These are phyloP conservation scores for Cromileptes altivelis DNA, from an alignment of 2,113 vertebrate genomes.

Conservation along the genomic window DNA sequence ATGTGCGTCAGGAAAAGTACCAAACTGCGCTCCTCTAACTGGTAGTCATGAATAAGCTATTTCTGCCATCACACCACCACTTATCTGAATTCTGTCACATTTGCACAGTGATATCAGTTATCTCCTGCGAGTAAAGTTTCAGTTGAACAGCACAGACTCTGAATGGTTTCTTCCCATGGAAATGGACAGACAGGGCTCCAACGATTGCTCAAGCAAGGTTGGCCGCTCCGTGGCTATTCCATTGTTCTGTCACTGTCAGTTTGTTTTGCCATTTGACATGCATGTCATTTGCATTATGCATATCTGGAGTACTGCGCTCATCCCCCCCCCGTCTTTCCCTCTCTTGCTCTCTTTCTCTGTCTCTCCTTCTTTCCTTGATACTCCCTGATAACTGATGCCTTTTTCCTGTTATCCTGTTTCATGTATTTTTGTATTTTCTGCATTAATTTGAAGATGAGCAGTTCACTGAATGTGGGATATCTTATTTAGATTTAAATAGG, in stretches of 20 bases:
- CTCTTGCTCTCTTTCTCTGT: background rate
- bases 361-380: conserved; percentile 22
- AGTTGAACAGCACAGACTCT: conserved; percentile 49
- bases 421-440: conserved; percentile 45
- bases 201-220: conserved; percentile 50
- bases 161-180: conserved; percentile 56
- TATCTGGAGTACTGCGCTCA: conserved; percentile 67
- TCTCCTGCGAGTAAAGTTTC: conserved; percentile 59
- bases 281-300: conserved; percentile 86
- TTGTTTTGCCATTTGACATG: conserved; percentile 83
- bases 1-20: conserved; percentile 24
- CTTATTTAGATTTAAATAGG: conserved; percentile 17
- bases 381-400: conserved; percentile 52
- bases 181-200: conserved; percentile 53
- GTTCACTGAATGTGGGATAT: background rate
- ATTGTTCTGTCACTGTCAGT: conserved; percentile 82
- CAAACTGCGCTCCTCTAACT: conserved; percentile 23
- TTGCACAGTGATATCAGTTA: conserved; percentile 47
- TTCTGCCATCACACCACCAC: conserved; percentile 47
- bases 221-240: conserved; percentile 70
- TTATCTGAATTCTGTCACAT: conserved; percentile 60
- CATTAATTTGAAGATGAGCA: conserved; percentile 33
- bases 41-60: conserved; percentile 49
- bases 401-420: conserved; percentile 53
- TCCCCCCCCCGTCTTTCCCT: conserved; percentile 10